These are phyloP conservation scores for Heteromurus nitidus DNA, from an alignment of 2,888 invertebrate species.

Conservation along the genomic window DNA sequence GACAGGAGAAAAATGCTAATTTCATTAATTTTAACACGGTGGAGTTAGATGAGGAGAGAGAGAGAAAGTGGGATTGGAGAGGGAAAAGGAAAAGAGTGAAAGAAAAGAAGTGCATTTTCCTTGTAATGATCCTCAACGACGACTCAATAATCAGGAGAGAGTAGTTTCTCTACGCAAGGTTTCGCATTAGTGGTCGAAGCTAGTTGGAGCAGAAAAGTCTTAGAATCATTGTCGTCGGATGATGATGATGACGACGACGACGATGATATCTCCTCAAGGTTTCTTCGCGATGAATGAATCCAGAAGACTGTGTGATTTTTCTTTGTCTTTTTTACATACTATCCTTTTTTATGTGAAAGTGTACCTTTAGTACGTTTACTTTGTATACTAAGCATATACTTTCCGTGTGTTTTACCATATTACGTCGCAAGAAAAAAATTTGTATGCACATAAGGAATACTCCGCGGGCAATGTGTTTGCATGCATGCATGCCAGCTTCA, in stretches of 20 bases:
- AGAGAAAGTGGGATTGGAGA: not conserved
- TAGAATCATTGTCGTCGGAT: constrained; percentile 11
- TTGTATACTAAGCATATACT: no score
- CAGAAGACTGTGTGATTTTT: constrained; percentile 28
- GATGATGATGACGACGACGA: constrained; percentile 6
- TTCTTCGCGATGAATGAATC: constrained; percentile 26
- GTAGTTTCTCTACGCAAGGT: constrained; percentile 1
- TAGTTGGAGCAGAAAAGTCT: constrained; percentile 17
- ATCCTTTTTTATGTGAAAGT: not conserved
- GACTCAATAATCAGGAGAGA: constrained; percentile 46
- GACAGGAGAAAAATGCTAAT: constrained; percentile 70
- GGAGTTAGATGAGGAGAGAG: constrained; percentile 38
- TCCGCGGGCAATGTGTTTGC: not conserved
- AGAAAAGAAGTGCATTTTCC: constrained; percentile 29
- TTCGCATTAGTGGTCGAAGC: constrained; percentile 12
- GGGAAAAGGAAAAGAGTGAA: not conserved
- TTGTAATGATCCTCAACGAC: constrained; percentile 47
- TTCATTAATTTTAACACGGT: constrained; percentile 70
- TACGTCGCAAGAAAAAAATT: no score
- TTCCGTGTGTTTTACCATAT: no score
- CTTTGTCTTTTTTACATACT: constrained; percentile 33
- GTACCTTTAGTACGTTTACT: no score
- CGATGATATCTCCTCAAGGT: constrained; percentile 49
- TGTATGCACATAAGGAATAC: not conserved
- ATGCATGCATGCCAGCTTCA: not conserved